Evolutionary conservation across 2,113 vertebrate species (phyloP).

Genomic region (Pterophyllum scalare): DNA sequence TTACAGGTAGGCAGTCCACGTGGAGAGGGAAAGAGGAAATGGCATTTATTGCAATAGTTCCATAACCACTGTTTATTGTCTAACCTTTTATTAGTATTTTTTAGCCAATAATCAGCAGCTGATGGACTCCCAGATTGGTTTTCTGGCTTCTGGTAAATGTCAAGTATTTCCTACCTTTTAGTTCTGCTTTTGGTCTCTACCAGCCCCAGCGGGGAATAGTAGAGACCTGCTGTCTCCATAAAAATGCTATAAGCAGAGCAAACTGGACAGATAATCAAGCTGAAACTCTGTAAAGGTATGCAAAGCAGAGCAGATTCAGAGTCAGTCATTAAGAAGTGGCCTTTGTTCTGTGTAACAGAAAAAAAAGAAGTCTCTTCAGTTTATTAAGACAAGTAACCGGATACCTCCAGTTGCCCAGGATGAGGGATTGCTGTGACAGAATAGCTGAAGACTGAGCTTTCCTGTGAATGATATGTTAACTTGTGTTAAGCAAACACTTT

Average conservation of each 20-base stretch:
- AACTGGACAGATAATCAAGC: background rate
- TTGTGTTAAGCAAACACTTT: conserved; percentile 11
- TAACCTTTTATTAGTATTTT: too few relatives aligned
- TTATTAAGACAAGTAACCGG: background rate
- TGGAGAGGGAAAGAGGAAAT: too few relatives aligned
- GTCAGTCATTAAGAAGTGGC: conserved; percentile 9
- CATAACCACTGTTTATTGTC: too few relatives aligned
- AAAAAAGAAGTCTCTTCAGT: conserved; percentile 7
- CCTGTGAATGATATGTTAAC: conserved; percentile 8
- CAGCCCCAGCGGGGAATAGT: background rate
- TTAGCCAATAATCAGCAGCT: background rate
- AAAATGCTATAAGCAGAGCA: background rate
- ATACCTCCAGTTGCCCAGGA: background rate
- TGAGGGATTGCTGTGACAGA: background rate
- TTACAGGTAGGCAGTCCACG: too few relatives aligned
- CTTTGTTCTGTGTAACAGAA: conserved; percentile 10
- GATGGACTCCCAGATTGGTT: background rate
- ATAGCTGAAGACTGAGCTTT: background rate
- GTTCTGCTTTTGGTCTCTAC: background rate
- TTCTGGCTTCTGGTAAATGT: background rate
- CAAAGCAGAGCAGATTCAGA: conserved; percentile 1
- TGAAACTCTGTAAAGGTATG: background rate
- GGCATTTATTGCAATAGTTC: too few relatives aligned
- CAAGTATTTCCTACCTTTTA: background rate
- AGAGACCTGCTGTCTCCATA: too few relatives aligned